Percentiles rank a stretch among this genome's conserved stretches.
Conservation (phyloP, 2,797 vertebrate genomes). For the Xiphorhynchus erythropygius region DNA sequence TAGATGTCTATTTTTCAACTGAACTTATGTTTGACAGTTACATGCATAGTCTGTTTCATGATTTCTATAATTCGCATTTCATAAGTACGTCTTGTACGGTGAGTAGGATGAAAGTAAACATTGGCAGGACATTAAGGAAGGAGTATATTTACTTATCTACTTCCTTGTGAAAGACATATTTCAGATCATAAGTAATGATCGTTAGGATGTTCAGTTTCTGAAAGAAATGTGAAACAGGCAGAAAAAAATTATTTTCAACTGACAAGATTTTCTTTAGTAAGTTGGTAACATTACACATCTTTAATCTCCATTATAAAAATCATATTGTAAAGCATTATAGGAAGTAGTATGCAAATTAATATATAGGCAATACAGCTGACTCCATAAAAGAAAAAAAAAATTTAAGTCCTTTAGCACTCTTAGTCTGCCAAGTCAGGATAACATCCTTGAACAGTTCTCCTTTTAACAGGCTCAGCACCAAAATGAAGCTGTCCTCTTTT, state of each 20-base stretch:
- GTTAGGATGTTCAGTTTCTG: not conserved
- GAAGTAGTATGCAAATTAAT: slow-evolving; percentile 69
- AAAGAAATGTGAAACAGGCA: not conserved
- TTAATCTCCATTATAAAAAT: slow-evolving; percentile 21
- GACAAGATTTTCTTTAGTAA: not conserved
- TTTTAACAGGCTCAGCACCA: not conserved
- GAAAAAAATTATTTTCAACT: not conserved
- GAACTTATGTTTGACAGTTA: not conserved
- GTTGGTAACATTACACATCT: slow-evolving; percentile 17
- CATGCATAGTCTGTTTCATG: not conserved
- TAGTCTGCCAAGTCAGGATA: slow-evolving; percentile 14
- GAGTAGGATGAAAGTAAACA: not conserved
- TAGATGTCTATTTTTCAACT: not conserved
- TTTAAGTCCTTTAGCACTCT: not conserved
- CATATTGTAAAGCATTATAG: slow-evolving; percentile 56
- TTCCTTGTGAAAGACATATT: not conserved
- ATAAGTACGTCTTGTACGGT: not conserved
- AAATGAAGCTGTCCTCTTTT: not conserved
- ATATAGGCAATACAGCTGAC: slow-evolving; percentile 61
- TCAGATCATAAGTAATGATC: not conserved
- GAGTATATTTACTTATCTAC: not conserved
- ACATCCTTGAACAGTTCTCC: not conserved
- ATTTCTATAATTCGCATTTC: not conserved
- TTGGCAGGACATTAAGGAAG: not conserved
- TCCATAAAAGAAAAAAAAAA: not conserved